Base-by-base conservation (phyloP, 1,140 invertebrate genomes). In the Drosophila lowei region DNA sequence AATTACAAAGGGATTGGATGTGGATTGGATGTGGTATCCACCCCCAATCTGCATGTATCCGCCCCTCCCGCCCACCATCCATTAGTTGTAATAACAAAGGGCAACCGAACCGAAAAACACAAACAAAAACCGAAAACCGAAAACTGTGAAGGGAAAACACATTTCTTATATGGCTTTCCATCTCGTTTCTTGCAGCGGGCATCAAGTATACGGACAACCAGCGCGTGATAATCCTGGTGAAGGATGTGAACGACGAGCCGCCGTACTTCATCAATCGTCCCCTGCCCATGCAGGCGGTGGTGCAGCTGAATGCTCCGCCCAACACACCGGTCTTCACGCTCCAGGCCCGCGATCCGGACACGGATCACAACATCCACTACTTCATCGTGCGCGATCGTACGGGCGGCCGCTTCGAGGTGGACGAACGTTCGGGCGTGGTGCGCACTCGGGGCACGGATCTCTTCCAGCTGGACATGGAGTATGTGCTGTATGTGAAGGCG, bases 221-320 rank as follows among this genome's bases (percentile, higher is more conserved):
- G 90, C 94, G 97, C 38, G 97, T 98, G 9, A 98, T 98, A 76
- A 98, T 98, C 85, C 96, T 97, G 92, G 96, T 98, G 61, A 97
- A 97, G 92, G 97, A 98, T 92, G 96, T 98, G n/a, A 98, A 98
- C 91, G 97, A 98, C 91, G 97, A 98, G 92, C 95, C 96, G 1
- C 97, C 97, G 1, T 98, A 98, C 92, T 98, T 99, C 93, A 98
- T 98, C 93, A 99, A 98, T 92, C 94, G 96, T 3, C 97, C 97
- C 0, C 92, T 98, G 63, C 97, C 97, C n/a, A 98, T 98, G 97
- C 96, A 98, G 92, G 97, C 97, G 4, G 97, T 98, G 54, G 97
- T 99, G 0, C 97, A 98, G 90, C 93, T 98, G 15, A 99, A 99
- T 88, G 97, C 97, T 13, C 96, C 96, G 4, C 96, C 97, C 23